These are phyloP conservation scores for Panthera uncia DNA, from an alignment of 2,113 vertebrate species.

Conservation along the genomic window DNA sequence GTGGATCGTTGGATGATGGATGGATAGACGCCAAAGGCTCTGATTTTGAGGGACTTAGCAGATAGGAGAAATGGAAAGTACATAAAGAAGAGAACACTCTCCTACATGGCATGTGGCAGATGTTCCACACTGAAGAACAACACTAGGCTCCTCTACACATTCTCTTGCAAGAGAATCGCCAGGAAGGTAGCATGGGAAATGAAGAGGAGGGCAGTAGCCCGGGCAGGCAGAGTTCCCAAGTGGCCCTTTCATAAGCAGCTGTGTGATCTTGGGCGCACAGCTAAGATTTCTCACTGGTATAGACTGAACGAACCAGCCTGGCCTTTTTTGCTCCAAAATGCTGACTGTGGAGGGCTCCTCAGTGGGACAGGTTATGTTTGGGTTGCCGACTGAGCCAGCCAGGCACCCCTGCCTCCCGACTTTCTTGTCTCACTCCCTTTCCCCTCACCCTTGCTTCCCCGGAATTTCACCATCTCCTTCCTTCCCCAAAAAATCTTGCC, in stretches of 20 bases:
- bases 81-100: neutral
- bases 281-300: neutral
- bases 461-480: neutral
- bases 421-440: neutral
- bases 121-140: neutral
- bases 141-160: neutral
- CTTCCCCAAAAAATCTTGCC: neutral
- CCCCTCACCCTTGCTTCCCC: neutral
- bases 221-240: neutral
- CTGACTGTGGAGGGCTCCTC: neutral
- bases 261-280: neutral
- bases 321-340: neutral
- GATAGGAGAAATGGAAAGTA: neutral
- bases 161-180: neutral
- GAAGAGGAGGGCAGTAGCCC: too few relatives aligned
- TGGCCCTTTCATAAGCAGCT: neutral
- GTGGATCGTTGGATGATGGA: neutral
- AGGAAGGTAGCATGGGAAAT: neutral
- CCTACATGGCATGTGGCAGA: neutral
- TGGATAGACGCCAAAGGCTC: neutral
- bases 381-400: too few relatives aligned
- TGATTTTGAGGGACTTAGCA: neutral
- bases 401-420: neutral
- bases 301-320: neutral
- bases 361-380: too few relatives aligned